Evolutionary conservation across 2,888 invertebrate species (phyloP), one percentile per base, ranked within the genome.

Genomic region (Trimorus sp.): DNA sequence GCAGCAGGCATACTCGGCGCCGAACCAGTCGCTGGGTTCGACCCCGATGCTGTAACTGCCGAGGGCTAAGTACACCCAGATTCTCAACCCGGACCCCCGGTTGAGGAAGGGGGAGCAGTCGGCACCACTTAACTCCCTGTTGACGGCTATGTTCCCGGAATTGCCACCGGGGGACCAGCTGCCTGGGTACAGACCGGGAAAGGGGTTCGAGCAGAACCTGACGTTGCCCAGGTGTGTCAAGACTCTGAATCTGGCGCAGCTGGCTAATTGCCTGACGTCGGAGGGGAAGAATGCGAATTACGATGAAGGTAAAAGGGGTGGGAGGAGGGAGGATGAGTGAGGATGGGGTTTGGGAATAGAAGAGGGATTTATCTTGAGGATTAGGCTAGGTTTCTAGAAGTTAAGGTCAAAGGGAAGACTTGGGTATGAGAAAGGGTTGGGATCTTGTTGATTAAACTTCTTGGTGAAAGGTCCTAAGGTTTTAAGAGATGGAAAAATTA

Each of bases 101-200:
- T 26, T 26, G 26, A 26, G 74, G 26, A 88, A 70, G 2, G 87
- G 87, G 12, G 82, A 82, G 0, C 88, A 87, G 16, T 87, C 89
- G 15, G 86, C 87, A 2, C 91, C 91, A 26, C 91, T 91, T 40
- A 89, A 88, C 0, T 91, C 91, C 0, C 83, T 91, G 7, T 84
- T 92, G n/a, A 90, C 90, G 4, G 90, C 90, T 2, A 91, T 92
- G 89, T 91, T 92, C 62, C 90, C 91, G 0, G 91, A 91, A 63
- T 63, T 89, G 40, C 89, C 91, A 6, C 83, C 89, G 1, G 87
- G 84, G 38, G 88, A 86, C 40, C 88, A 89, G 42, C 79, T 90
- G 36, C 89, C 91, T 0, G 90, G 91, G 3, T 91, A 91, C 75
- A 83, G 89, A 59, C 88, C 90, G 11, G 48, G 83, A 14, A 87